Base-by-base conservation (phyloP, 2,113 vertebrate genomes). In the Aplodontia rufa region DNA sequence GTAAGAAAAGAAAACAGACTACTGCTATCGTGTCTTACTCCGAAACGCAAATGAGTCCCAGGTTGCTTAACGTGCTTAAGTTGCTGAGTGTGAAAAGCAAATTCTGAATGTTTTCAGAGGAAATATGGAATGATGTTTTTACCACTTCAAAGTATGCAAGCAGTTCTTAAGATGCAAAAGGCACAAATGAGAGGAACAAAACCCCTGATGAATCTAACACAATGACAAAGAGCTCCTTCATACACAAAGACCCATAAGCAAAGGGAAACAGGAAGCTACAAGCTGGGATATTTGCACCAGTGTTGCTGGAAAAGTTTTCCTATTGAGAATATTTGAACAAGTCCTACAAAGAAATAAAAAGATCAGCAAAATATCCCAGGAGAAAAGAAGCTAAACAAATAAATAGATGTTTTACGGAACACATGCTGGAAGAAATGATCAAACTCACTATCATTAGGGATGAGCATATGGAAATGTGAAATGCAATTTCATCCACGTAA, bases 51-150 rank as follows among this genome's bases (percentile, higher is more conserved):
- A 13, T 76, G 9, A 84, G 30, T 68, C 37, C 55, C 47, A 45
- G 17, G 49, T n/a, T 51, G 11, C 42, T 86, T 83, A 75, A 83
- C 53, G 42, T n/a, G n/a, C n/a, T n/a, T n/a, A n/a, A n/a, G n/a
- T n/a, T n/a, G n/a, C n/a, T n/a, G n/a, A n/a, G 53, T 9, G 3
- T 53, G 13, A 81, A 96, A 85, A 75, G 13, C 2, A 93, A 87
- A 93, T 83, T 87, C 12, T 87, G 45, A 87, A 78, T 87, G 12
- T 80, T 45, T 90, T 92, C 30, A 62, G 93, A 83, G 51, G 35
- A 78, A 69, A 79, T 32, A 14, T 30, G 45, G 14, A 22, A 58
- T 49, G 64, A 20, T 69, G 40, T 84, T 55, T 74, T 90, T 53
- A 49, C 84, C 55, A 87, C 10, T 94, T 5, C 16, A 84, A 51